Evolutionary conservation across 2,888 invertebrate species (phyloP).

Genomic region (Selenia dentaria): DNA sequence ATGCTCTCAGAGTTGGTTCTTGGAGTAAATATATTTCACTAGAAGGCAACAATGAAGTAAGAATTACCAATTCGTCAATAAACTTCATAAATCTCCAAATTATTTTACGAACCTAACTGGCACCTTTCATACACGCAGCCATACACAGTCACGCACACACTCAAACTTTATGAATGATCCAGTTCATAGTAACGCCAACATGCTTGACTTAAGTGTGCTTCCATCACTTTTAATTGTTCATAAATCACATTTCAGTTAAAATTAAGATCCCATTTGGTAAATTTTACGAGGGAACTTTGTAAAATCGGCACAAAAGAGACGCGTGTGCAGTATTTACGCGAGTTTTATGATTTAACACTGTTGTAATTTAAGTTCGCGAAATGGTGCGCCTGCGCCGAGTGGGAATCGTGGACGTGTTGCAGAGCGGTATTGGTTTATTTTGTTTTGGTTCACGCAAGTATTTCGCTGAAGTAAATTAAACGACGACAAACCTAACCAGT

Average conservation of each 20-base stretch:
- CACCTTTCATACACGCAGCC: not conserved
- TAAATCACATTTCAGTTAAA: constrained; percentile 57
- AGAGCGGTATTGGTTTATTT: constrained; percentile 1
- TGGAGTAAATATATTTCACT: constrained; percentile 21
- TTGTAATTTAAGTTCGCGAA: constrained; percentile 22
- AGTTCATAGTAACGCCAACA: constrained; percentile 43
- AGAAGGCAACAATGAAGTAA: constrained; percentile 8
- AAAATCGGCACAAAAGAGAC: constrained; percentile 42
- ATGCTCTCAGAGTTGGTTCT: too few species aligned
- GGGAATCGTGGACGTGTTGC: not conserved
- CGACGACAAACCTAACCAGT: too few species aligned
- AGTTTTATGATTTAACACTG: constrained; percentile 43
- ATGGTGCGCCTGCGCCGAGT: constrained; percentile 11
- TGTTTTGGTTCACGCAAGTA: not conserved
- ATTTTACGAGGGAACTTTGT: constrained; percentile 57
- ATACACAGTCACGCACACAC: constrained; percentile 22
- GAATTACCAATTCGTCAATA: constrained; percentile 7
- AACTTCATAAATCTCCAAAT: constrained; percentile 24
- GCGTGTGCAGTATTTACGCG: constrained; percentile 45
- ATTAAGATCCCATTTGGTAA: constrained; percentile 54
- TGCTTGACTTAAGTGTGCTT: constrained; percentile 43
- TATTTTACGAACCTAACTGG: constrained; percentile 18
- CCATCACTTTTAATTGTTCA: constrained; percentile 57
- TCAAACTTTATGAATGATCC: constrained; percentile 35
- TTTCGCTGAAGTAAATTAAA: not conserved